Conservation (phyloP, 2,888 invertebrate species). For the Aethes cnicana region DNA sequence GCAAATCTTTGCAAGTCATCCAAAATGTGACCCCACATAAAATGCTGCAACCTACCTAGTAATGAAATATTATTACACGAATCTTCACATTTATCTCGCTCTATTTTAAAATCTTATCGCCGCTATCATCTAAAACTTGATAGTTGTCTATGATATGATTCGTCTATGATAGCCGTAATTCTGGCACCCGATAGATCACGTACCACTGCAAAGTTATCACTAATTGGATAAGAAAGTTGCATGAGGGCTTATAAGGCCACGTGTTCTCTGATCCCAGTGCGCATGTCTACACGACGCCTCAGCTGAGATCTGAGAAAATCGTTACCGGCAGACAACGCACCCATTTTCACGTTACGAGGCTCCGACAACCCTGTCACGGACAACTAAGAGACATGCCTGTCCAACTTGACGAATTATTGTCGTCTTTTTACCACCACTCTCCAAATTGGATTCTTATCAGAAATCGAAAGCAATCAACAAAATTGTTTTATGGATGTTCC, state of each 20-base stretch:
- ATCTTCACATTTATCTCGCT: too few species aligned
- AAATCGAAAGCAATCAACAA: too few species aligned
- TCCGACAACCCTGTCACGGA: slow-evolving; percentile 13
- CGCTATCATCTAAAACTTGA: not conserved
- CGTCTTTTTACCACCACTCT: too few species aligned
- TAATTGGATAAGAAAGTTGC: slow-evolving; percentile 23
- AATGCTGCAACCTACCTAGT: too few species aligned
- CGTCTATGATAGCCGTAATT: not conserved
- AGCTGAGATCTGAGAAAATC: slow-evolving; percentile 77
- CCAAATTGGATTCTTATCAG: too few species aligned
- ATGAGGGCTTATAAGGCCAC: slow-evolving; percentile 48
- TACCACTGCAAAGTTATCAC: slow-evolving; percentile 6
- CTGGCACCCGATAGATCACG: not conserved
- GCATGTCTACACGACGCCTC: slow-evolving; percentile 66
- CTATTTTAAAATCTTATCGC: not conserved
- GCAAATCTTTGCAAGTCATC: slow-evolving; percentile 17
- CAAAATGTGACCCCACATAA: not conserved
- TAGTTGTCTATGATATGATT: not conserved
- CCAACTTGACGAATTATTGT: too few species aligned
- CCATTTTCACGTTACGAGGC: slow-evolving; percentile 55
- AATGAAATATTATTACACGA: too few species aligned
- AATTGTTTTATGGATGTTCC: not conserved
- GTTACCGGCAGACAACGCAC: slow-evolving; percentile 60
- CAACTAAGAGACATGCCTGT: too few species aligned
- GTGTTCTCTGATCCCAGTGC: slow-evolving; percentile 59